Evolutionary conservation across 2,113 vertebrate species (phyloP).

Genomic region (Ctenodactylus gundi): DNA sequence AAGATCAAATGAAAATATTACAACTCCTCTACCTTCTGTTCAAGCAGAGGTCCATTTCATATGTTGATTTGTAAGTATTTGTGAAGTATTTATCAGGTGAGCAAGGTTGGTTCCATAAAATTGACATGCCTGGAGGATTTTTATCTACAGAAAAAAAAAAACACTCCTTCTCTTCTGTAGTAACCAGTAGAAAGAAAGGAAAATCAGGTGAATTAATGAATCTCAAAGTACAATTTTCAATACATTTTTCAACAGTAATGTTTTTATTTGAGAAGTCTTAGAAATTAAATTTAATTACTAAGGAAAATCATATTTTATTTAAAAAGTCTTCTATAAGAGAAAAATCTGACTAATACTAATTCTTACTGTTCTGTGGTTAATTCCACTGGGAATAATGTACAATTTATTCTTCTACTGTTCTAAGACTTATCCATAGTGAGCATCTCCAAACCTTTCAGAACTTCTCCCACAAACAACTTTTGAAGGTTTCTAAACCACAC

Average conservation of each 20-base stretch:
- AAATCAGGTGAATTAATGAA: background rate
- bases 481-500: no score
- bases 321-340: constrained; percentile 45
- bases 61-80: background rate
- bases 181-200: background rate
- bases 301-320: background rate
- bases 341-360: background rate
- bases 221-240: background rate
- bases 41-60: background rate
- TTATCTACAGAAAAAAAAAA: no score
- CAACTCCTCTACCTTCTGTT: background rate
- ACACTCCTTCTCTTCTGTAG: background rate
- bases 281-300: constrained; percentile 22
- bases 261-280: constrained; percentile 33
- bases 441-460: no score
- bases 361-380: background rate
- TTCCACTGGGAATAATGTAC: background rate
- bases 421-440: no score
- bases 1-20: background rate
- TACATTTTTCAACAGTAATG: constrained; percentile 18
- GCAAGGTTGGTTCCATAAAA: background rate
- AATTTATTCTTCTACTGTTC: constrained; percentile 44
- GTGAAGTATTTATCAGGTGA: background rate
- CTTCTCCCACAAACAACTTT: no score
- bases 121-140: background rate